phyloP scores from a whole-genome alignment of 2,888 invertebrate genomes.

The Malacosoma neustria region DNA sequence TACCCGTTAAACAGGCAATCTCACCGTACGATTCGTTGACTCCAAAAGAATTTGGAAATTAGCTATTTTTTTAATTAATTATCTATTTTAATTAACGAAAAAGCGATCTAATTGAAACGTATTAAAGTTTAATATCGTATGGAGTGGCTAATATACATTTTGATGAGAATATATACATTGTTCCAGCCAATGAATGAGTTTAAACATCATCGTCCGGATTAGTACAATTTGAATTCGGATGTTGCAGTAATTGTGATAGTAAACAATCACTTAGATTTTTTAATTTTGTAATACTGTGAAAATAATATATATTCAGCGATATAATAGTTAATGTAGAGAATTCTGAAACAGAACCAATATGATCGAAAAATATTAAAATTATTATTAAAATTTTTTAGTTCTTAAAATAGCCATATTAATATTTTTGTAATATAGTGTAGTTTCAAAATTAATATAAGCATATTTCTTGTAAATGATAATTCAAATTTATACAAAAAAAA shows the following conservation, averaged over 20 bases:
- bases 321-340: no score
- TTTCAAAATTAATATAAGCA: no score
- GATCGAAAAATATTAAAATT: no score
- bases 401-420: no score
- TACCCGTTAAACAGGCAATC: slow-evolving; percentile 28
- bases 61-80: slow-evolving; percentile 64
- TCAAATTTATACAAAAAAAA: no score
- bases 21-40: slow-evolving; percentile 54
- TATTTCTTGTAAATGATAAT: no score
- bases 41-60: slow-evolving; percentile 60
- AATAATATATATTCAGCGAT: no score
- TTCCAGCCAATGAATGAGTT: slow-evolving; percentile 59
- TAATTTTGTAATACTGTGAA: no score
- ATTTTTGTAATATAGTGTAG: no score
- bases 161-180: slow-evolving; percentile 60
- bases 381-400: no score
- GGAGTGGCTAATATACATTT: slow-evolving; percentile 22
- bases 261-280: slow-evolving; percentile 39
- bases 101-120: slow-evolving; percentile 18
- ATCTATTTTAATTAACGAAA: slow-evolving; percentile 40
- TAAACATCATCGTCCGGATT: slow-evolving; percentile 50
- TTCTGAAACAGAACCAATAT: no score
- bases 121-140: slow-evolving; percentile 25
- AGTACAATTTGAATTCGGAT: slow-evolving; percentile 64
- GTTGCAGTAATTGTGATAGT: slow-evolving; percentile 40